Evolutionary conservation across 2,113 vertebrate species (phyloP).

Genomic region (Seriola quinqueradiata): DNA sequence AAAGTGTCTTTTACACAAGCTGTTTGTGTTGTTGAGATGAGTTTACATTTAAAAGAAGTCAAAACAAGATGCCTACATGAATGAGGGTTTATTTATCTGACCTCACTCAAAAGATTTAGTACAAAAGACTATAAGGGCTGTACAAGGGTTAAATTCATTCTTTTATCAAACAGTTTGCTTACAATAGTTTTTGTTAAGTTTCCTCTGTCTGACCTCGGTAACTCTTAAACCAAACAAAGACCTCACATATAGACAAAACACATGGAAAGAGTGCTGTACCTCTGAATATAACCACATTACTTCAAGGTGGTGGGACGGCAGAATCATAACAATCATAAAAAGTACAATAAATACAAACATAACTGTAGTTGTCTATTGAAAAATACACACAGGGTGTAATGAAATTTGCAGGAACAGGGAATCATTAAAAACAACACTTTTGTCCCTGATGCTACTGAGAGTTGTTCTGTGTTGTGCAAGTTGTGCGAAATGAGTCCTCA

Average conservation of each 20-base stretch:
- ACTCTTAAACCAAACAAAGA: conserved; percentile 27
- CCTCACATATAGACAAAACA: conserved; percentile 42
- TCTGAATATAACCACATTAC: conserved; percentile 23
- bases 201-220: background rate
- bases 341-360: conserved; percentile 72
- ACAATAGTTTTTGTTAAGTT: conserved; percentile 29
- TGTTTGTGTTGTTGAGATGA: background rate
- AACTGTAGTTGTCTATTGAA: conserved; percentile 65
- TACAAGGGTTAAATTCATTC: conserved; percentile 62
- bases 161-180: conserved; percentile 40
- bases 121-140: conserved; percentile 65
- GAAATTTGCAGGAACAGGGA: conserved; percentile 29
- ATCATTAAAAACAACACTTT: conserved; percentile 31
- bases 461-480: conserved; percentile 35
- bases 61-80: conserved; percentile 13
- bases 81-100: conserved; percentile 73
- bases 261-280: conserved; percentile 51
- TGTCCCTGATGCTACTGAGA: conserved; percentile 59
- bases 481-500: conserved; percentile 43
- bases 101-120: conserved; percentile 43
- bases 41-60: background rate
- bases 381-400: conserved; percentile 67
- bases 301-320: conserved; percentile 38
- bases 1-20: conserved; percentile 78
- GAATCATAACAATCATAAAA: conserved; percentile 37